Conservation (phyloP, 2,888 invertebrate species). For the Phortica magna region DNA sequence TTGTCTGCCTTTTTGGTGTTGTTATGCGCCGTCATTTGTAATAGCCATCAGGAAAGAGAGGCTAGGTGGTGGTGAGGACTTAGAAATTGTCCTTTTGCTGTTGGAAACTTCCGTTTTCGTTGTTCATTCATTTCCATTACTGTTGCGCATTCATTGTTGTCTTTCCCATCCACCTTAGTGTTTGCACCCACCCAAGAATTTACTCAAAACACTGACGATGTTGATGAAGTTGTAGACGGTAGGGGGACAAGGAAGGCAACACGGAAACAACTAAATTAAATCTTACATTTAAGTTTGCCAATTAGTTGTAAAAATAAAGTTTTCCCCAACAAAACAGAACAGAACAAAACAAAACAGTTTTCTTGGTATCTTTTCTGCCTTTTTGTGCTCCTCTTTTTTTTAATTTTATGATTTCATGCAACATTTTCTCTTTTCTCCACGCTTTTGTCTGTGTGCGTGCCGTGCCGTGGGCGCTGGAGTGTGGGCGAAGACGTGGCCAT, state of each 20-base stretch:
- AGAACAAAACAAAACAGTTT: constrained; percentile 9
- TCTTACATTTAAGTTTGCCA: constrained; percentile 74
- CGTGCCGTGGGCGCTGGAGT: background rate
- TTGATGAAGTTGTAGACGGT: background rate
- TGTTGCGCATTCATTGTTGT: constrained; percentile 16
- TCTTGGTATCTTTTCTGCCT: constrained; percentile 16
- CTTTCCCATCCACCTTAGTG: constrained; percentile 5
- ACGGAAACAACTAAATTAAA: constrained; percentile 66
- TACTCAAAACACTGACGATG: no score
- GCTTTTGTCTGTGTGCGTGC: background rate
- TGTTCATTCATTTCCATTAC: constrained; percentile 24
- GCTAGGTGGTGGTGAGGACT: background rate
- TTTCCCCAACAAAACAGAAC: constrained; percentile 36
- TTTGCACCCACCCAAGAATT: background rate
- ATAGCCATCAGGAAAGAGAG: background rate
- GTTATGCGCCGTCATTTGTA: background rate
- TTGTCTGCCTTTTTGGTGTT: background rate
- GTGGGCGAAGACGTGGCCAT: background rate
- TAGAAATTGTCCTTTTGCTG: constrained; percentile 56
- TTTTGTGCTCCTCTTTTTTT: constrained; percentile 30
- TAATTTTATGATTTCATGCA: background rate
- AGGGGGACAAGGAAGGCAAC: background rate
- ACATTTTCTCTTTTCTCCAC: constrained; percentile 2
- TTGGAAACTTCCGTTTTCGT: constrained; percentile 19
- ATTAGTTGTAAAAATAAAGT: constrained; percentile 74